phyloP scores from a whole-genome alignment of 2,113 vertebrate genomes.

The Anolis carolinensis region DNA sequence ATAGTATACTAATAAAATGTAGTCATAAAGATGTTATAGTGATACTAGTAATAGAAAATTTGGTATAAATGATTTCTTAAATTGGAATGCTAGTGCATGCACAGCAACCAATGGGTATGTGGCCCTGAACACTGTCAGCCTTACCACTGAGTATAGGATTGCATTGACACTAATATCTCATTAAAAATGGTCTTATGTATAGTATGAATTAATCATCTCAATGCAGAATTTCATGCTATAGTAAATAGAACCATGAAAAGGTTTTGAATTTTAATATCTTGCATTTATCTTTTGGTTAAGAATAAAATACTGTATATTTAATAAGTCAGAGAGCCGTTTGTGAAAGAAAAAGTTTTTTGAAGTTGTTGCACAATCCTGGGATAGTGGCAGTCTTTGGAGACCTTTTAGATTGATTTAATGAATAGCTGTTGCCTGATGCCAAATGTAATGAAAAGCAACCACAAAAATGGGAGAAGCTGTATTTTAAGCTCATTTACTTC shows the following conservation, averaged over 20 bases:
- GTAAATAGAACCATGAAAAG: background rate
- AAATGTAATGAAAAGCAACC: conserved; percentile 27
- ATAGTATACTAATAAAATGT: background rate
- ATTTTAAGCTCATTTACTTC: conserved; percentile 44
- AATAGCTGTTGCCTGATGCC: background rate
- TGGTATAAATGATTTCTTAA: background rate
- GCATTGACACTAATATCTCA: background rate
- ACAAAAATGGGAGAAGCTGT: conserved; percentile 32
- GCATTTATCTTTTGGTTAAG: background rate
- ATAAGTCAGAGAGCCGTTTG: conserved; percentile 9
- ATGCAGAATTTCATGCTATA: background rate
- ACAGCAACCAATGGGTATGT: background rate
- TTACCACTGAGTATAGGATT: background rate
- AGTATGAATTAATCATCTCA: conserved; percentile 5
- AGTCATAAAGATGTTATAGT: background rate
- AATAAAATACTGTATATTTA: background rate
- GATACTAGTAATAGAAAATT: background rate
- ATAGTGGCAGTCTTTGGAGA: background rate
- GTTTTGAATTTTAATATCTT: background rate
- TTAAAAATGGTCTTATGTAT: background rate
- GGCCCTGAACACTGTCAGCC: too few relatives aligned
- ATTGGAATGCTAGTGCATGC: background rate
- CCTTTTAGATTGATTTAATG: conserved; percentile 30
- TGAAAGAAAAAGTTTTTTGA: background rate
- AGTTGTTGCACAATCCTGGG: background rate